Evolutionary conservation across 2,888 invertebrate genomes (phyloP).

Genomic region (Marronus borbonicus): DNA sequence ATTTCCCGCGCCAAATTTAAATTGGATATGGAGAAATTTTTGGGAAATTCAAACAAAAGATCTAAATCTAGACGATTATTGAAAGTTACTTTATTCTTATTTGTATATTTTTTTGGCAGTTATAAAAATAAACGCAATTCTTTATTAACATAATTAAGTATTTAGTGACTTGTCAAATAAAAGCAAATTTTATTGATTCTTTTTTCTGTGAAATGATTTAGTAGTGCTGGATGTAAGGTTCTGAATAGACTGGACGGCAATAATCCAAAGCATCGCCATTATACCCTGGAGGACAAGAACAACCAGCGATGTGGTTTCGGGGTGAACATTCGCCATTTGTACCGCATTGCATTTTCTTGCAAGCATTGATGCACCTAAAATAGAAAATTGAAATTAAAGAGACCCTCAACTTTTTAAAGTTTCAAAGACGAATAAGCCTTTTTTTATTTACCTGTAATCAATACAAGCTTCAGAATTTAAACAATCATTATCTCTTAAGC

Average conservation of each 20-base stretch:
- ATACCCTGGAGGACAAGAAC: constrained; percentile 83
- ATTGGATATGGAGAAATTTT: too few species aligned
- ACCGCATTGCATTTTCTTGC: constrained; percentile 82
- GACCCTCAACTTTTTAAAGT: too few species aligned
- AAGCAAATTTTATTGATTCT: too few species aligned
- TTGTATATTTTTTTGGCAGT: too few species aligned
- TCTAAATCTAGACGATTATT: too few species aligned
- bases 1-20: too few species aligned
- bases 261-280: constrained; percentile 74
- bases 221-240: constrained; percentile 20
- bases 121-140: too few species aligned
- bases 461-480: constrained; percentile 83
- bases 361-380: constrained; percentile 76
- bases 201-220: neutral
- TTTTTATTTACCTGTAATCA: constrained; percentile 78
- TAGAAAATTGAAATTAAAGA: neutral
- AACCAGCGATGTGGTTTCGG: constrained; percentile 85
- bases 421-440: too few species aligned
- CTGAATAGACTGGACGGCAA: constrained; percentile 66
- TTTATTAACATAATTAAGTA: too few species aligned
- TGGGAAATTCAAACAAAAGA: too few species aligned
- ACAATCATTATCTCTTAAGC: constrained; percentile 84
- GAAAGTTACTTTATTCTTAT: too few species aligned
- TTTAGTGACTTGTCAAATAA: too few species aligned
- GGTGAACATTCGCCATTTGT: constrained; percentile 83